Base-by-base conservation (phyloP, 2,797 vertebrate species). In the Streptopelia turtur region DNA sequence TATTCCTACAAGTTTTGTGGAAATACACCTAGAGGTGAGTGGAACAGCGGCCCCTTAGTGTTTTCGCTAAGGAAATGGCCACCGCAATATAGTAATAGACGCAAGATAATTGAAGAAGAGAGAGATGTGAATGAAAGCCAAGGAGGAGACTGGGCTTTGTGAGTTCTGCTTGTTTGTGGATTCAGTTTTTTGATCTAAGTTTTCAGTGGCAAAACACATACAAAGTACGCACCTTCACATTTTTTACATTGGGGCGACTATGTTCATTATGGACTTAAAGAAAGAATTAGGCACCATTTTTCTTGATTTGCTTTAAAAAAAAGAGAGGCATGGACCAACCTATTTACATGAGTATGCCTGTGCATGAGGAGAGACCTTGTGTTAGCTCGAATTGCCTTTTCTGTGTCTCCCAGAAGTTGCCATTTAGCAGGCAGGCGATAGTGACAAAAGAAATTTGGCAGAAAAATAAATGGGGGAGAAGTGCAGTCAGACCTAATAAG, bases 301-400 rank as follows among this genome's bases (percentile, higher is more conserved):
- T 49, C 89, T 68, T 70, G 4, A 24, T 83, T 68, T 59, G 2
- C 55, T 76, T 77, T 13, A 24, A 10, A 24, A 85, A 49, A 53
- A 61, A 39, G 14, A 39, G 6, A 18, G 43, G 8, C 39, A 14
- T 5, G 5, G 33, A 21, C 37, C 5, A 50, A 14, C 11, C 13
- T 80, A 7, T 31, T 45, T 65, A 35, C 6, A 17, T 1, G 1
- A 9, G 12, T 11, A 7, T 0, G 0, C 9, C 5, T 78, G 11
- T 14, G 1, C 2, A 3, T 53, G 25, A 55, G 27, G 53, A 20
- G 33, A 49, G 23, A 65, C 33, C 20, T 84, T 50, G 2, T n/a
- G 16, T 57, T 23, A 55, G 23, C 33, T 94, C 2, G 1, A 6
- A 12, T 21, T 80, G 35, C 31, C 35, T 50, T 69, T 87, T 76